A percentile compares a stretch with the other conserved stretches of the same genome.
These are phyloP conservation scores for Leucophora obtusa DNA, from an alignment of 2,888 invertebrate genomes.

Conservation along the genomic window DNA sequence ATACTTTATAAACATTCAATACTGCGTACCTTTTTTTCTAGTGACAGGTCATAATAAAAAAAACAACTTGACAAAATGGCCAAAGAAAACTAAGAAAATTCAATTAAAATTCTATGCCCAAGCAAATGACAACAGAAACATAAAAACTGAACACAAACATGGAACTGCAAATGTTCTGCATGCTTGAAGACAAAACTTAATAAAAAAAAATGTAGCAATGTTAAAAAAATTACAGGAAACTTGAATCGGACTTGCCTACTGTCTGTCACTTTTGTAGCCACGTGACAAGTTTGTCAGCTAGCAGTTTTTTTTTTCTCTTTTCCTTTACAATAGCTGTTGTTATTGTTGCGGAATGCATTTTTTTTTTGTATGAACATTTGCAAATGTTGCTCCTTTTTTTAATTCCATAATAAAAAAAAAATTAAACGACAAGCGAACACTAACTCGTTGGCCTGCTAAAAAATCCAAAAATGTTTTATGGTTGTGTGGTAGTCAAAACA, in stretches of 20 bases:
- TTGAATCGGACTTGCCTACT: constrained; percentile 61
- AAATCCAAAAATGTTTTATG: no score
- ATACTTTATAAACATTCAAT: constrained; percentile 33
- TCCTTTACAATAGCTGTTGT: constrained; percentile 7
- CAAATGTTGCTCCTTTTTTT: constrained; percentile 24
- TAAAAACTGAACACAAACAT: constrained; percentile 22
- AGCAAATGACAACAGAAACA: constrained; percentile 50
- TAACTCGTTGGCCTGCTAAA: constrained; percentile 11
- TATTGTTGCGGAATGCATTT: constrained; percentile 35
- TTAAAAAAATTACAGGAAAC: constrained; percentile 17
- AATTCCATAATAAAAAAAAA: constrained; percentile 25
- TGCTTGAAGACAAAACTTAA: constrained; percentile 33
- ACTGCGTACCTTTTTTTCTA: constrained; percentile 29
- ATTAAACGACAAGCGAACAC: neutral
- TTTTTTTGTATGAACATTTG: constrained; percentile 32
- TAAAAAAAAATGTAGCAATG: neutral
- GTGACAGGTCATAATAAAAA: neutral
- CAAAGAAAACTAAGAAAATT: constrained; percentile 58
- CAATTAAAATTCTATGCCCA: constrained; percentile 62
- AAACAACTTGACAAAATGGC: constrained; percentile 27
- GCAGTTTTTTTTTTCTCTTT: neutral
- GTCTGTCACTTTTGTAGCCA: constrained; percentile 64
- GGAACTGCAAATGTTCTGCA: constrained; percentile 46
- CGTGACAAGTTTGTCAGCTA: constrained; percentile 64
- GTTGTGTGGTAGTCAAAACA: no score